phyloP scores from a whole-genome alignment of 2,888 invertebrate species.

The Craniophora ligustri region DNA sequence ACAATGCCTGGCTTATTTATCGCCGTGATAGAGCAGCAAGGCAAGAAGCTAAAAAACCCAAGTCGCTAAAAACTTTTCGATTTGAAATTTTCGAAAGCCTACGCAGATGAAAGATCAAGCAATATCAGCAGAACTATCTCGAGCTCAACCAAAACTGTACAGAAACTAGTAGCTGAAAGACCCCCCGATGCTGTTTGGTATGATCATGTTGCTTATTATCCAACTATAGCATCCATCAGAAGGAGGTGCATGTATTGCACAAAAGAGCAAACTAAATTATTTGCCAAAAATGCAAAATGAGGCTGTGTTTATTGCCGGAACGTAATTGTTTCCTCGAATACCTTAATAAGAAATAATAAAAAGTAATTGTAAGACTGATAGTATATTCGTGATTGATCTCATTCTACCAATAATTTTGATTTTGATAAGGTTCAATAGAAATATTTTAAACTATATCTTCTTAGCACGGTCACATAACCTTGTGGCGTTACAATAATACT shows the following conservation, averaged over 20 bases:
- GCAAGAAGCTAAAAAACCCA: constrained; percentile 1
- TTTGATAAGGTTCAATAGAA: background rate
- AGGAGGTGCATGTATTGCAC: background rate
- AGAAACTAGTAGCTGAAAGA: constrained; percentile 1
- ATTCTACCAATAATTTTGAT: background rate
- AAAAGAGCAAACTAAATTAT: background rate
- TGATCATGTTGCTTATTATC: constrained; percentile 4
- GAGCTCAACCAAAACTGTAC: background rate
- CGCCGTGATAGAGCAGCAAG: background rate
- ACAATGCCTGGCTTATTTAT: constrained; percentile 9
- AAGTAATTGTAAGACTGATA: background rate
- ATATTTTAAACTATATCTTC: no score
- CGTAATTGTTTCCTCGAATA: constrained; percentile 5
- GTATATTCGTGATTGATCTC: background rate
- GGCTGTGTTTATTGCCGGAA: constrained; percentile 6
- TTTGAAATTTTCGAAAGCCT: background rate
- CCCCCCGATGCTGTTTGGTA: constrained; percentile 8
- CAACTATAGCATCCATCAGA: constrained; percentile 3
- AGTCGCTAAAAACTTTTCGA: background rate
- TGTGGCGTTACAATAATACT: no score
- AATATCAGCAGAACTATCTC: background rate
- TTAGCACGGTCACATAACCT: no score
- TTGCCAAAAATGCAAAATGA: constrained; percentile 9
- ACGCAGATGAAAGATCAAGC: background rate
- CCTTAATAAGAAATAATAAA: background rate